Evolutionary conservation across 2,888 invertebrate species (phyloP).

Genomic region (Zele albiditarsus): DNA sequence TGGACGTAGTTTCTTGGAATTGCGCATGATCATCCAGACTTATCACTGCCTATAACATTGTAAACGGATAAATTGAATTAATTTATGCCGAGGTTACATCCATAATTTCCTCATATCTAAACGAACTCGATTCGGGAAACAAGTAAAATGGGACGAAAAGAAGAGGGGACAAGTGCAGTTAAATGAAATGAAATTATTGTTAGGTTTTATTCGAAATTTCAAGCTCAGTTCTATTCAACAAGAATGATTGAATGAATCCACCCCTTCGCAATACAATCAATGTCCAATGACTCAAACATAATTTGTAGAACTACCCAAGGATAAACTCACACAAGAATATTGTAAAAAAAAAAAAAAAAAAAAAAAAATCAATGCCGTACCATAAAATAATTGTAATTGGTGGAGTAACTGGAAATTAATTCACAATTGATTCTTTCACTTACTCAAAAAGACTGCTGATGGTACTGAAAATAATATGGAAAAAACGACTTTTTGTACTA

Average conservation of each 20-base stretch:
- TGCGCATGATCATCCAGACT: conserved; percentile 65
- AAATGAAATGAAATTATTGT: conserved; percentile 5
- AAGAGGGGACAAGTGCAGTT: background rate
- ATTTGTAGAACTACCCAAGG: background rate
- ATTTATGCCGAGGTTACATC: background rate
- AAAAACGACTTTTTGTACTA: no score
- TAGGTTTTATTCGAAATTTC: conserved; percentile 15
- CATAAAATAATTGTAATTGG: background rate
- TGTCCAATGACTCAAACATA: conserved; percentile 13
- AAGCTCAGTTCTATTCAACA: background rate
- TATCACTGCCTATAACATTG: conserved; percentile 59
- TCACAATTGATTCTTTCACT: no score
- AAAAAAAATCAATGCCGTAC: background rate
- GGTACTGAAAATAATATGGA: no score
- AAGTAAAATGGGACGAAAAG: background rate
- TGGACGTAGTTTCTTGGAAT: conserved; percentile 62
- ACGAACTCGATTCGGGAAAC: background rate
- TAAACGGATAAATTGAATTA: conserved; percentile 5
- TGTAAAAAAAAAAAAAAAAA: background rate
- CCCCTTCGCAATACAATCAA: conserved; percentile 25
- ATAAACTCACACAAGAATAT: background rate
- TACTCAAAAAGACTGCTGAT: no score
- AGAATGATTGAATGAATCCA: conserved; percentile 2
- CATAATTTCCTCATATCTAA: background rate
- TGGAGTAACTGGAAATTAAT: background rate